Base-by-base conservation (phyloP, 1,140 invertebrate species). In the Drosophila bocqueti region DNA sequence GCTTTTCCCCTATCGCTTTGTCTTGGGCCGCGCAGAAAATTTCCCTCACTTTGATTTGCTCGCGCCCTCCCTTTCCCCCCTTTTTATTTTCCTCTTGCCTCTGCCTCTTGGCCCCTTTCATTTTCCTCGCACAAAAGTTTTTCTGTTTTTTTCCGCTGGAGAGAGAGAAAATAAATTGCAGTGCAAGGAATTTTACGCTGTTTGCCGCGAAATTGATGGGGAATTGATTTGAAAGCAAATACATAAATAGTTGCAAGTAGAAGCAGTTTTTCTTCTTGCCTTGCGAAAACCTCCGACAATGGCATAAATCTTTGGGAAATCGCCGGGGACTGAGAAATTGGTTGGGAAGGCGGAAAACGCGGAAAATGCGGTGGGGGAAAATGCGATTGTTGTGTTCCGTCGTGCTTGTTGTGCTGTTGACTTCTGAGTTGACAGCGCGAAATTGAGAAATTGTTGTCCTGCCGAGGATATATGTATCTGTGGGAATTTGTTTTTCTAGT, bases 191-290 rank as follows among this genome's bases (percentile, higher is more conserved):
- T 89, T 87, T 84, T 87, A 80, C 67, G 81, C 83, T 79, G 81
- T 72, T 73, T 75, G 74, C 80, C 77, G 84, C 84, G 77, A 89
- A 87, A 87, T 87, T 87, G 84, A 87, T 87, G 84, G 84, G 77
- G 85, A 87, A 87, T 87, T 87, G 84, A 87, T 87, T 87, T 84
- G 84, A 87, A 87, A 87, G 84, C 84, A 87, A 87, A 87, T 87
- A 87, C 84, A 87, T 87, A 87, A 89, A 86, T 86, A 86, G 83
- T 77, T 77, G 75, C 75, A 61, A 77, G 62, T 66, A 45, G 50
- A 59, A 77, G 74, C 62, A 64, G 43, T 60, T 50, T 50, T 24
- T 38, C 43, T n/a, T 26, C 21, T 24, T 26, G 1, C 21, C 38
- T 29, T 43, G 15, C 50, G 49, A 26, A 16, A 42, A 29, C 34